Percentiles rank a stretch among this genome's conserved stretches.
These are phyloP conservation scores for Eustalomyia histrio DNA, from an alignment of 2,888 invertebrate genomes.

Conservation along the genomic window DNA sequence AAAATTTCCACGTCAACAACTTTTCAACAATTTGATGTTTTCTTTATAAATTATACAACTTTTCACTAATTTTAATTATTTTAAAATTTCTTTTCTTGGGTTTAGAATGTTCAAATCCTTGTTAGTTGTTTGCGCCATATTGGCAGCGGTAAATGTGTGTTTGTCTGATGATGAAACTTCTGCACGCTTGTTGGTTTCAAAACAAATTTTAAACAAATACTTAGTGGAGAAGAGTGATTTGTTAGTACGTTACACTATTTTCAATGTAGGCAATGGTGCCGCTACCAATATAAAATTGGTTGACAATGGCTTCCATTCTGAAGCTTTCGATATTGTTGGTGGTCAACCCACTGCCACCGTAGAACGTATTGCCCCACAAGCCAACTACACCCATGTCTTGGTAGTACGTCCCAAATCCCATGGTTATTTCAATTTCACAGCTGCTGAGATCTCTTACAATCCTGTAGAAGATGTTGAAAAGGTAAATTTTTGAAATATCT, in stretches of 20 bases:
- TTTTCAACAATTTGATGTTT: not conserved
- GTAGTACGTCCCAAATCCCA: constrained; percentile 93
- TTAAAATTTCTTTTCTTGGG: not conserved
- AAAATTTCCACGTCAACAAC: constrained; percentile 74
- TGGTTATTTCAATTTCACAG: constrained; percentile 98
- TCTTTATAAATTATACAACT: not conserved
- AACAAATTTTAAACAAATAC: constrained; percentile 97
- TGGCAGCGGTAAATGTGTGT: constrained; percentile 73
- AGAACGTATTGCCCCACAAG: constrained; percentile 94
- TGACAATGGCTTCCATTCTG: constrained; percentile 95
- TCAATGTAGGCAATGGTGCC: constrained; percentile 94
- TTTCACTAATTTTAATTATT: not conserved
- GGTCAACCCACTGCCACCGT: constrained; percentile 91
- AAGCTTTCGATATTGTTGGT: constrained; percentile 93
- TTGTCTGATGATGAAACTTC: constrained; percentile 83
- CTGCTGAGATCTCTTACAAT: constrained; percentile 95
- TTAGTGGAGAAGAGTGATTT: constrained; percentile 98
- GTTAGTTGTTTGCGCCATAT: constrained; percentile 69
- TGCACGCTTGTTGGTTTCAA: constrained; percentile 92
- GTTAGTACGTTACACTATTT: constrained; percentile 95
- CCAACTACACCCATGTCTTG: constrained; percentile 96
- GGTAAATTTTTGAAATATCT: constrained; percentile 76
- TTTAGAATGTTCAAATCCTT: constrained; percentile 71
- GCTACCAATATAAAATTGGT: constrained; percentile 91
- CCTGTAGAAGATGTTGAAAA: constrained; percentile 89